Percentiles rank a stretch among this genome's conserved stretches.
phyloP scores from a whole-genome alignment of 2,113 vertebrate genomes.

The Hepsetus odoe region DNA sequence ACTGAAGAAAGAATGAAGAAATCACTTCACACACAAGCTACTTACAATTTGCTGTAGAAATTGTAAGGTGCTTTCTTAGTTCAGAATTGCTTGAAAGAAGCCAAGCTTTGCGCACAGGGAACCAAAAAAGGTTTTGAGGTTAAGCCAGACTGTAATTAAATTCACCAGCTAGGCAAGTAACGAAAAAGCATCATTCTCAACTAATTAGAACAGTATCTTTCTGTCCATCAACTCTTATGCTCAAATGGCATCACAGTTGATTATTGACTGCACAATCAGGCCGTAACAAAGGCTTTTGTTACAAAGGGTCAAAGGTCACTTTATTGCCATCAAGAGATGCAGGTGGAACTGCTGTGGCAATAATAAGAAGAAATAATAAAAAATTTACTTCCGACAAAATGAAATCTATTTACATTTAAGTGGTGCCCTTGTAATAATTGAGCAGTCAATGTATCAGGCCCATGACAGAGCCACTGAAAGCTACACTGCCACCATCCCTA shows the following conservation, averaged over 20 bases:
- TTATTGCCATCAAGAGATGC: background rate
- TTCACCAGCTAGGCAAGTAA: background rate
- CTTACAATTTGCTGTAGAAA: background rate
- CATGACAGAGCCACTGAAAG: background rate
- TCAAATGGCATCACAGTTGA: conserved; percentile 12
- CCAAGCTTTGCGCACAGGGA: background rate
- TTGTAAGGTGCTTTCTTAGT: background rate
- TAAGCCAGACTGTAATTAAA: background rate
- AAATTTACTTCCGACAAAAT: background rate
- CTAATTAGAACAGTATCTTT: background rate
- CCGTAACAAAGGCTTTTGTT: conserved; percentile 7
- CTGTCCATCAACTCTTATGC: background rate
- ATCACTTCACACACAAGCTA: background rate
- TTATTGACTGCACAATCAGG: background rate
- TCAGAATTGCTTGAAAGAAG: background rate
- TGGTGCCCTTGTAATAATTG: conserved; percentile 7
- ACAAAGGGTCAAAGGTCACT: conserved; percentile 7
- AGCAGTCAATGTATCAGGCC: conserved; percentile 16
- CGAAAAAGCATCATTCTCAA: background rate
- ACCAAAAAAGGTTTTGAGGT: background rate
- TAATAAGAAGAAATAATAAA: conserved; percentile 2
- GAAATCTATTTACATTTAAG: conserved; percentile 12
- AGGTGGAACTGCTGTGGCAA: conserved; percentile 20
- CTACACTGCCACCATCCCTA: background rate
- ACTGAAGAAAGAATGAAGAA: background rate